Base-by-base conservation (phyloP, 2,888 invertebrate species). In the Sinelater perroti region DNA sequence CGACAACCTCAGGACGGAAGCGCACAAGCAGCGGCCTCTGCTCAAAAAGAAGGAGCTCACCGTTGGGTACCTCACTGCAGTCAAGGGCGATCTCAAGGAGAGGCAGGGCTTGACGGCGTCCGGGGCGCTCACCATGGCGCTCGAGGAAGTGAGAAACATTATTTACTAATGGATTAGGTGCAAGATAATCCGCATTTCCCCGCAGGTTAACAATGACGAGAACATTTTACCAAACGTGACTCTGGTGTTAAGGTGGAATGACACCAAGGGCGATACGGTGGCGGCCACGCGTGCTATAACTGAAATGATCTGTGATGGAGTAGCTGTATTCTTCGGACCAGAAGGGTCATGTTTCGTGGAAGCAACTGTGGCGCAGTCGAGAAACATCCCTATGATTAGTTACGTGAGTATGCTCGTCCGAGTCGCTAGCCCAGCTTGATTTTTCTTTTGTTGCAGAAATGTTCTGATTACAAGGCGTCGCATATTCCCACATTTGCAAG, bases 321-420 rank as follows among this genome's bases (percentile, higher is more conserved):
- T 95, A 51, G 87, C 90, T 21, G 95, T 93, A 45, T 95, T 97
- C 83, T 94, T 97, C 77, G 97, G 97, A 2, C 96, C 97, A 1
- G 97, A 97, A 80, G 94, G 95, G 56, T 87, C 89, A 46, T 97
- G 97, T 80, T 86, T 89, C 73, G 93, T 95, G n/a, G 97, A 97
- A 79, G 95, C 97, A 49, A 92, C 93, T 70, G 89, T 97, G 49
- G 91, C 97, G 16, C 93, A 96, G 75, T 90, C 96, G 36, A 87
- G 92, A 77, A 95, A 97, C 81, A 86, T 96, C 73, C 96, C 97
- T 56, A 96, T 97, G 93, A 93, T 97, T 78, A 94, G 95, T 75
- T 96, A 96, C 80, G 97, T 97, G 81, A 90, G 96, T 57, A 44
- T 10, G 24, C 18, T 16, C 10, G n/a, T n/a, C n/a, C n/a, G n/a